Conservation (phyloP, 2,888 invertebrate genomes). For the Nipponacmea schrenckii region DNA sequence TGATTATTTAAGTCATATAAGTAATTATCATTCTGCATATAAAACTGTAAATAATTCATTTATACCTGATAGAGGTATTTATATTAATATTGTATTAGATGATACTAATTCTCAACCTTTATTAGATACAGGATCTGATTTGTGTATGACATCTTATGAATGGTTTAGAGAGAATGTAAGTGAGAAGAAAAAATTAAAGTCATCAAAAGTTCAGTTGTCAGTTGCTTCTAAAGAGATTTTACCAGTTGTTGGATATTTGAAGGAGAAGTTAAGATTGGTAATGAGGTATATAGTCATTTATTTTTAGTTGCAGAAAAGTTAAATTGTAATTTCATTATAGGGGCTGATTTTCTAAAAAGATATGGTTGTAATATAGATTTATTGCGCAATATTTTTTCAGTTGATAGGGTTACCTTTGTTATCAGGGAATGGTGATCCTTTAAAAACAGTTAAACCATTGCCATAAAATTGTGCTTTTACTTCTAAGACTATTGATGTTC, state of each 20-base stretch:
- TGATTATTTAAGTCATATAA: background rate
- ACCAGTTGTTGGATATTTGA: background rate
- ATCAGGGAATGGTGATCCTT: background rate
- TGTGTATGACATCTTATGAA: background rate
- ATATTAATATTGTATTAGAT: background rate
- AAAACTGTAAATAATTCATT: background rate
- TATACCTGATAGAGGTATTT: constrained; percentile 1
- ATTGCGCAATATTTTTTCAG: background rate
- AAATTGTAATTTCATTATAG: background rate
- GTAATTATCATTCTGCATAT: background rate
- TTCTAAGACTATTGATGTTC: background rate
- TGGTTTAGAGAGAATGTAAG: background rate
- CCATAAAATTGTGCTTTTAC: background rate
- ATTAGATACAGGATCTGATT: background rate
- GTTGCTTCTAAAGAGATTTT: constrained; percentile 1
- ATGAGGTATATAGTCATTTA: background rate
- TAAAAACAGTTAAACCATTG: background rate
- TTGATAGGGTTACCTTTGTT: background rate
- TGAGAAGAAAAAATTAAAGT: background rate
- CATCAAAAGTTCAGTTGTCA: background rate
- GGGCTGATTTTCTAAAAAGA: background rate
- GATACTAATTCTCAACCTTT: background rate
- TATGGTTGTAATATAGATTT: background rate
- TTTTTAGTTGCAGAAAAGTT: background rate
- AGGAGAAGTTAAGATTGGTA: background rate